Base-by-base conservation (phyloP, 2,113 vertebrate genomes). In the Corynorhinus townsendii region DNA sequence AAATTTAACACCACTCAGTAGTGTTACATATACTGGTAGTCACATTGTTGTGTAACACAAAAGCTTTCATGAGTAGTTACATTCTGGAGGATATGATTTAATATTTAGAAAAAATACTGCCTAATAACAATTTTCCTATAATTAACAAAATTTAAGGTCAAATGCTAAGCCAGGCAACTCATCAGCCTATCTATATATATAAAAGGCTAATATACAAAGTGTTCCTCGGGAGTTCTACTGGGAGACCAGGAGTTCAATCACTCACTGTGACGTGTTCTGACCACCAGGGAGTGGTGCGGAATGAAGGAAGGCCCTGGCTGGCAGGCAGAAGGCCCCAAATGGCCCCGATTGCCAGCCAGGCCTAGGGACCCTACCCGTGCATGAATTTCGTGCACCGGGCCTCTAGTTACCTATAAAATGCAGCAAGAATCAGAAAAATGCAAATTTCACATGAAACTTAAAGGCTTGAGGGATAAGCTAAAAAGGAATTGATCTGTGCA, bases 401-500 rank as follows among this genome's bases (percentile, higher is more conserved):
- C 54, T 22, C 54, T 56, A 56, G 54, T 56, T 88, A 47, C 38
- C 68, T 84, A 35, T 92, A 93, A 93, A 89, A 76, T 77, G 45
- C 4, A 56, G 6, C 28, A 47, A 52, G 75, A 93, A 92, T 80
- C 33, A 87, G 62, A 94, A 96, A 93, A 93, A 54, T 69, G 14
- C 3, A 71, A 62, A 86, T 95, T 91, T 86, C 15, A 43, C 16
- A 10, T 16, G 33, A 81, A 81, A 64, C 56, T 45, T 87, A 71
- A 76, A 96, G 71, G 11, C 16, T 71, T 66, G 12, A 93, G 15
- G 8, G 7, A 52, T 62, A 68, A 40, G 22, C 24, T 38, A 40
- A 75, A 56, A 92, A 54, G 28, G 9, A 73, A 66, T 49, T 35
- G 28, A 75, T 80, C 6, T 90, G 4, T 16, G 3, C 40, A 35